A percentile compares a stretch with the other conserved stretches of the same genome.
phyloP scores from a whole-genome alignment of 92 coral and sea anemone genomes.

The Palythoa grandis region DNA sequence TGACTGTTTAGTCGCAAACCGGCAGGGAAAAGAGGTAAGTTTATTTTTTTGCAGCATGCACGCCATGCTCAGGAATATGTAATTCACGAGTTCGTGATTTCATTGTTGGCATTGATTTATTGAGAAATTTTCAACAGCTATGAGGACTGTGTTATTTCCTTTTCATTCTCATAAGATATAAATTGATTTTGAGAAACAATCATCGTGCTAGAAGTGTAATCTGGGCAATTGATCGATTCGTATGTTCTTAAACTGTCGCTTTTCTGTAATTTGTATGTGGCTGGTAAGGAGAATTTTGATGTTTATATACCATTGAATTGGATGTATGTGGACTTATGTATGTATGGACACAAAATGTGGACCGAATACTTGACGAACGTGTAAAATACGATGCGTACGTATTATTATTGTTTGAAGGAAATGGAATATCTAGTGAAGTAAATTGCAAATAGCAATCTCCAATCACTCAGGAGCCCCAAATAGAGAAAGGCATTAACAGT shows the following conservation, averaged over 20 bases:
- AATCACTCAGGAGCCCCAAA: constrained; percentile 23
- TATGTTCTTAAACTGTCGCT: constrained; percentile 26
- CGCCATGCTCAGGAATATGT: constrained; percentile 13
- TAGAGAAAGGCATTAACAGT: constrained; percentile 37
- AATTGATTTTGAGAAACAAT: constrained; percentile 25
- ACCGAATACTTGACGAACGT: constrained; percentile 34
- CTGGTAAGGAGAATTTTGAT: constrained; percentile 52
- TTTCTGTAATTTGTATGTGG: constrained; percentile 41
- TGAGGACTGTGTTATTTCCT: constrained; percentile 16
- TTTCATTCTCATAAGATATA: constrained; percentile 8
- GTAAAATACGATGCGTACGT: constrained; percentile 30
- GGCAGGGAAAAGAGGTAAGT: constrained; percentile 45
- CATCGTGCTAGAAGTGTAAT: constrained; percentile 34
- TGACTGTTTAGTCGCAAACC: constrained; percentile 33
- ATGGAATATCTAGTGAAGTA: constrained; percentile 56
- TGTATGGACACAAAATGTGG: constrained; percentile 30
- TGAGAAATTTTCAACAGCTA: constrained; percentile 12
- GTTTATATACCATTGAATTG: constrained; percentile 18
- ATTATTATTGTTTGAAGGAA: constrained; percentile 44
- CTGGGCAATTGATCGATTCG: constrained; percentile 33
- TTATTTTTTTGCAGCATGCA: constrained; percentile 33
- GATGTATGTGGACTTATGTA: constrained; percentile 29
- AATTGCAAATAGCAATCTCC: constrained; percentile 17
- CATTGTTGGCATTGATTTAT: constrained; percentile 26
- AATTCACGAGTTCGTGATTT: constrained; percentile 19